phyloP scores from a whole-genome alignment of 2,113 vertebrate species.

The Cnemophilus loriae region DNA sequence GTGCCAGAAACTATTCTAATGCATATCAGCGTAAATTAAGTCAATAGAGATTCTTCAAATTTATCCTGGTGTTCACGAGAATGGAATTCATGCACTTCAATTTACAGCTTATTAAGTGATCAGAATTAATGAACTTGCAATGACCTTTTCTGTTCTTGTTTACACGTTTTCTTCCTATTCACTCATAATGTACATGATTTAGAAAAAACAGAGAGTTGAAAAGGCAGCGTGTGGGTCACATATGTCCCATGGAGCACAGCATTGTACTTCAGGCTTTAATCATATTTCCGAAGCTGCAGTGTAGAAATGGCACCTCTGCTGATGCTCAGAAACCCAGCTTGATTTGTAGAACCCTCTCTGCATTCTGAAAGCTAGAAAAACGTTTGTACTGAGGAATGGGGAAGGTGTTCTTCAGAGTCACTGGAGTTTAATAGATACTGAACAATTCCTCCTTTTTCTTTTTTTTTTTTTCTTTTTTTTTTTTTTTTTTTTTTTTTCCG shows the following conservation, averaged over 20 bases:
- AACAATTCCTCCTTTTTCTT: neutral
- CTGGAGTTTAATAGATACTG: neutral
- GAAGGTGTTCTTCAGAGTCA: neutral
- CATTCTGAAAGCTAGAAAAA: neutral
- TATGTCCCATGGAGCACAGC: conserved; percentile 37
- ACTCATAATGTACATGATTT: conserved; percentile 19
- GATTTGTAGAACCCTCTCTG: neutral
- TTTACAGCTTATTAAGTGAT: conserved; percentile 63
- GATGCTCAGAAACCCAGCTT: neutral
- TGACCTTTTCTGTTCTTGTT: conserved; percentile 50
- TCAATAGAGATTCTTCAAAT: conserved; percentile 52
- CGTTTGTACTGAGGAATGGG: neutral
- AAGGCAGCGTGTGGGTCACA: conserved; percentile 40
- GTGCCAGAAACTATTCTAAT: conserved; percentile 56
- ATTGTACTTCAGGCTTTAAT: conserved; percentile 7
- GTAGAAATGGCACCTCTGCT: neutral
- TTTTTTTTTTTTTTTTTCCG: no score
- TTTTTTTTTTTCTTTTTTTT: no score
- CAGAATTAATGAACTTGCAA: conserved; percentile 58
- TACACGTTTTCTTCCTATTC: conserved; percentile 42
- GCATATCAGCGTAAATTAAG: conserved; percentile 46
- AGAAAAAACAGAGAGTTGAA: conserved; percentile 31
- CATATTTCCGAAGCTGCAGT: neutral
- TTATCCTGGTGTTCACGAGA: conserved; percentile 58
- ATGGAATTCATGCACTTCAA: conserved; percentile 56